phyloP scores from a whole-genome alignment of 2,113 vertebrate species.

The Oncorhynchus keta region DNA sequence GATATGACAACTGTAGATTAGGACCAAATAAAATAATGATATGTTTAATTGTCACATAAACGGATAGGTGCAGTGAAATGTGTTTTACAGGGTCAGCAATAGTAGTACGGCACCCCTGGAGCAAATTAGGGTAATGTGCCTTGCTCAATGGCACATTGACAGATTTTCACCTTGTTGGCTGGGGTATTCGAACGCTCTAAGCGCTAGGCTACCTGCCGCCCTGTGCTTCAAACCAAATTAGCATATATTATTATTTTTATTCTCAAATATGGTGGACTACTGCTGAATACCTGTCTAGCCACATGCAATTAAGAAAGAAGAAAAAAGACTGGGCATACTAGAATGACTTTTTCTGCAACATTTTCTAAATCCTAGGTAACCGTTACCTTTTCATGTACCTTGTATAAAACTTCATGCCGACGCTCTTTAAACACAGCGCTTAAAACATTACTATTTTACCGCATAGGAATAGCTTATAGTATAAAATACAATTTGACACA shows the following conservation, averaged over 20 bases:
- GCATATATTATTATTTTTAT: neutral
- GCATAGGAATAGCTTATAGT: neutral
- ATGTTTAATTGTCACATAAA: too few species aligned
- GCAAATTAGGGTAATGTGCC: too few species aligned
- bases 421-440: neutral
- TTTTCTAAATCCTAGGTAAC: neutral
- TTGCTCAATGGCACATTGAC: too few species aligned
- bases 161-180: too few species aligned
- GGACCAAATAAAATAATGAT: neutral
- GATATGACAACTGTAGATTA: neutral
- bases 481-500: too few species aligned
- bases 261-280: conserved; percentile 20
- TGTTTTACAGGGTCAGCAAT: neutral
- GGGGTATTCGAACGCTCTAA: too few species aligned
- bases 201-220: too few species aligned
- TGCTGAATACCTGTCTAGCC: conserved; percentile 12
- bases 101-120: neutral
- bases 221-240: too few species aligned
- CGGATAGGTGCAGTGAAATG: too few species aligned
- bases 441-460: neutral
- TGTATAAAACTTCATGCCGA: neutral
- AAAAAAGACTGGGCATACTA: neutral
- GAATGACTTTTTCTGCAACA: neutral
- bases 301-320: neutral
- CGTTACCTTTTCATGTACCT: neutral